Evolutionary conservation across 2,113 vertebrate species (phyloP).

Genomic region (Oncorhynchus kisutch): DNA sequence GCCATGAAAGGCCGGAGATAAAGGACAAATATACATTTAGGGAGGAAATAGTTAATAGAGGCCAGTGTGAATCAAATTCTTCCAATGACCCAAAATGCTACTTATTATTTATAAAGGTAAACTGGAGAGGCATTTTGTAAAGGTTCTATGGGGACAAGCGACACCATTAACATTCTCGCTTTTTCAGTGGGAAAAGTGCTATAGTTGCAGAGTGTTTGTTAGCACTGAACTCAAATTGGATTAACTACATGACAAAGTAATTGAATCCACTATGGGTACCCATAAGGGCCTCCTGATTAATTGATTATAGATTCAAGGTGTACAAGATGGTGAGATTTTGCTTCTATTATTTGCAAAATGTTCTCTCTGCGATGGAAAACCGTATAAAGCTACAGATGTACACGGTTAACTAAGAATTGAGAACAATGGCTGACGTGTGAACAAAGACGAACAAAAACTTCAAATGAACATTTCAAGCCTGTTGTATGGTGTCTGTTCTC

Average conservation of each 20-base stretch:
- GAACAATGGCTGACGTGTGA: neutral
- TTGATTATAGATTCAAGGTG: slow-evolving; percentile 9
- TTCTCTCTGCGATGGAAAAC: neutral
- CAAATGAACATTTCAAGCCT: neutral
- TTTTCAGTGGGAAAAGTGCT: slow-evolving; percentile 17
- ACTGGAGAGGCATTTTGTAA: slow-evolving; percentile 11
- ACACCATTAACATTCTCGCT: slow-evolving; percentile 17
- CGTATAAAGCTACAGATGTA: slow-evolving; percentile 1
- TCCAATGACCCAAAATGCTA: slow-evolving; percentile 3
- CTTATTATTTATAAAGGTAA: slow-evolving; percentile 16
- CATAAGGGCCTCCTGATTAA: neutral
- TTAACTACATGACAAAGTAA: slow-evolving; percentile 17
- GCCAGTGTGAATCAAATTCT: neutral
- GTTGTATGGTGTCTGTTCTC: slow-evolving; percentile 8
- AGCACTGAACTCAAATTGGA: slow-evolving; percentile 26
- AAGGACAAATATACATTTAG: slow-evolving; percentile 11
- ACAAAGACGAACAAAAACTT: neutral
- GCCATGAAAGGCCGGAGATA: neutral
- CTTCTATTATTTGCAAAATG: too few species aligned
- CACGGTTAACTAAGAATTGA: neutral
- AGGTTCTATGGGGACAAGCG: slow-evolving; percentile 13
- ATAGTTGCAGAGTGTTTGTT: slow-evolving; percentile 8
- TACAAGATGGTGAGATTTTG: neutral
- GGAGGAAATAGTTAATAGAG: neutral
- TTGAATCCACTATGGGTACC: neutral